Percentiles rank a stretch among this genome's conserved stretches.
These are phyloP conservation scores for Apamea crenata DNA, from an alignment of 2,888 invertebrate genomes.

Conservation along the genomic window DNA sequence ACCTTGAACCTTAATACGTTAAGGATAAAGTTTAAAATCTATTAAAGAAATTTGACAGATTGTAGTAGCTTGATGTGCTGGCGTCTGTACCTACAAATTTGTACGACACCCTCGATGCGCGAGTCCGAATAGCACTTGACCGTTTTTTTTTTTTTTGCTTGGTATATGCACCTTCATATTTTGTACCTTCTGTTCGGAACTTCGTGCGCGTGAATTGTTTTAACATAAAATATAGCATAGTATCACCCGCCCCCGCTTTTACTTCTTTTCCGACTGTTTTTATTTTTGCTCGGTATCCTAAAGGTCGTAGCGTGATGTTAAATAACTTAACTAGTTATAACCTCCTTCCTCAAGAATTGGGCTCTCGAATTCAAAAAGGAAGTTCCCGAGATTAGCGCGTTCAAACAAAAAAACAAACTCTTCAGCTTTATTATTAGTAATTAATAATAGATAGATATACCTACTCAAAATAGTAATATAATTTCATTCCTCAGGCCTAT, in stretches of 20 bases:
- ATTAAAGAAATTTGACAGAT: too few species aligned
- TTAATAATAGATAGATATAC: not conserved
- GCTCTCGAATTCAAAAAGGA: not conserved
- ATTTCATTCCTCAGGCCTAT: not conserved
- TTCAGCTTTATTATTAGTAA: not conserved
- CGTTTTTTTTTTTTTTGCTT: constrained; percentile 1
- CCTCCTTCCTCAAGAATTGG: not conserved
- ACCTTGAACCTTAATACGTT: too few species aligned
- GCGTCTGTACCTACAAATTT: too few species aligned
- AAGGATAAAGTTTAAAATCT: too few species aligned
- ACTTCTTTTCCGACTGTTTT: not conserved
- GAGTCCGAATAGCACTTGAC: too few species aligned
- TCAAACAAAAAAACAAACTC: not conserved
- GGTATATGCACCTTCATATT: not conserved
- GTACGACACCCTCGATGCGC: too few species aligned
- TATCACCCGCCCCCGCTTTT: not conserved
- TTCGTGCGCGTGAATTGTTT: too few species aligned
- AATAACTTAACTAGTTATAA: not conserved
- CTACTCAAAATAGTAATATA: constrained; percentile 4
- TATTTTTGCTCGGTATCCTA: too few species aligned
- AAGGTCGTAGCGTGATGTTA: not conserved
- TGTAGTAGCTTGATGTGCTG: too few species aligned
- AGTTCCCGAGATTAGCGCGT: not conserved
- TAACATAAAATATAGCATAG: not conserved
- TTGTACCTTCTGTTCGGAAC: too few species aligned